phyloP scores from a whole-genome alignment of 2,797 vertebrate genomes.

The Silurus lanzhouensis region DNA sequence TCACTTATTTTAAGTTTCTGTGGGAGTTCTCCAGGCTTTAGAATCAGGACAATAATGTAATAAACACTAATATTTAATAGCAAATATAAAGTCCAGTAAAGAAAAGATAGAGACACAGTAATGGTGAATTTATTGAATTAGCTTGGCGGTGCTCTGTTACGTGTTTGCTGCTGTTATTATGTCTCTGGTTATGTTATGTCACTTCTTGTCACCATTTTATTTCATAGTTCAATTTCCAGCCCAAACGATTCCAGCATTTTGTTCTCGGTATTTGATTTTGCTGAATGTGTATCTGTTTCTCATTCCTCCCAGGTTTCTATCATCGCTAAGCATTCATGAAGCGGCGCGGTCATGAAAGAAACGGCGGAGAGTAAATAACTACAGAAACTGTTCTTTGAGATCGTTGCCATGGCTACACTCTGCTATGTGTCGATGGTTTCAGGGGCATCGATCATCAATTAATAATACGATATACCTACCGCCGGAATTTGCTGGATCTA shows the following conservation, averaged over 20 bases:
- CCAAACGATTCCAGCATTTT: neutral
- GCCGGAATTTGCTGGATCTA: neutral
- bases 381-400: neutral
- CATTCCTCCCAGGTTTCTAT: neutral
- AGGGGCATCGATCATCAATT: slow-evolving; percentile 3
- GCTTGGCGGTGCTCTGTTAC: neutral
- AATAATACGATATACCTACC: neutral
- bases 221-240: neutral
- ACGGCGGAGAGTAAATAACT: slow-evolving; percentile 1
- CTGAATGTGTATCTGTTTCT: neutral
- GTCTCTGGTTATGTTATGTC: neutral
- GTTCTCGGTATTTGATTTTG: neutral
- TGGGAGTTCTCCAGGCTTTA: too few relatives aligned
- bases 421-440: neutral
- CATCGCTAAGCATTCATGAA: neutral
- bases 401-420: slow-evolving; percentile 8
- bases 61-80: too few relatives aligned
- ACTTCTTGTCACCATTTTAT: neutral
- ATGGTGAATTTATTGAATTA: neutral
- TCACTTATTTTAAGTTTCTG: too few relatives aligned
- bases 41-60: too few relatives aligned
- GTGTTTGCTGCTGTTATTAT: neutral
- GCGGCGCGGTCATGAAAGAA: neutral
- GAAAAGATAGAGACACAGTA: neutral
- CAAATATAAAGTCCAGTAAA: neutral